Evolutionary conservation across 2,113 vertebrate species (phyloP), one percentile per base, ranked within the genome.

Genomic region (Dicentrarchus labrax): DNA sequence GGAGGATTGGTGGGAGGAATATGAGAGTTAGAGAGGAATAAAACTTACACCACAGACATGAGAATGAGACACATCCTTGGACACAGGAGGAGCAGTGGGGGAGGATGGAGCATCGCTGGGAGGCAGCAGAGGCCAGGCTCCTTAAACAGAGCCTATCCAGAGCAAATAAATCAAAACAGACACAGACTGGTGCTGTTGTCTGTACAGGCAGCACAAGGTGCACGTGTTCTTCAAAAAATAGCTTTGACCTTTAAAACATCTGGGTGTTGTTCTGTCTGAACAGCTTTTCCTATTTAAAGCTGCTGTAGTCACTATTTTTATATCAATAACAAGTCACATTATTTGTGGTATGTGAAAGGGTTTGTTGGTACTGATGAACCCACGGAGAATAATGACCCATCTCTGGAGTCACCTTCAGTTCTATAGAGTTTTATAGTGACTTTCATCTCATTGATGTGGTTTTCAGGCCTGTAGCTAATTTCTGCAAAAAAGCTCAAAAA

Each of bases 31-130:
- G 78, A 89, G 78, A 89, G 88, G 83, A 93, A 87, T 93, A 90
- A 86, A 91, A 92, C 69, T 87, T 82, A 89, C 80, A 91, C 86
- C 86, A 88, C 91, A 92, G 90, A 91, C 88, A 91, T 85, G 83
- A 91, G 86, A 87, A 91, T 88, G 84, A 89, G 89, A 90, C 89
- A 86, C 79, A 87, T 91, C 87, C 80, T 92, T 87, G 84, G 88
- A 91, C 67, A 70, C 36, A 4, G 10, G 62, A 76, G 69, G 76
- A 87, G 74, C 38, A 39, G 50, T 8, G 59, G 83, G 84, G 87
- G 83, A 76, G 84, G 88, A 85, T n/a, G 67, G 71, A 50, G 71
- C 16, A 39, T 72, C 66, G 68, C 57, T 57, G 62, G 50, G 77
- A 86, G 86, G 85, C 43, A 45, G 85, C 7, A 4, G 54, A 88